Percentiles rank a stretch among this genome's conserved stretches.
phyloP scores from a whole-genome alignment of 2,888 invertebrate species.

The Philaethria dido region DNA sequence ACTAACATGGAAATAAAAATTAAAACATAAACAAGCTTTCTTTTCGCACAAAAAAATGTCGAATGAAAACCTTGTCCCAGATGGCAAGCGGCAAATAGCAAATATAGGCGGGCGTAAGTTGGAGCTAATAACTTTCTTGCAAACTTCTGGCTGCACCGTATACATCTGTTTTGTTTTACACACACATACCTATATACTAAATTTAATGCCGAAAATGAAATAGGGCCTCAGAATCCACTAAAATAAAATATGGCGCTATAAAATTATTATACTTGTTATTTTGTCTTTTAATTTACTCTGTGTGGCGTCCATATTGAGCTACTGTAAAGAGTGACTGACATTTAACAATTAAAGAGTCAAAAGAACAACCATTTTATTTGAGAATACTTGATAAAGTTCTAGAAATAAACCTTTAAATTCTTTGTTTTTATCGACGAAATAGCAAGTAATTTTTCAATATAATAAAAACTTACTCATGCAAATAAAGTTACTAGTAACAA shows the following conservation, averaged over 20 bases:
- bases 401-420: no score
- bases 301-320: no score
- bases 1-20: conserved; percentile 2
- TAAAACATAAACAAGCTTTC: conserved; percentile 31
- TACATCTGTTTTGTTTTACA: conserved; percentile 19
- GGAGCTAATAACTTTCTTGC: conserved; percentile 27
- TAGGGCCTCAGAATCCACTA: not conserved
- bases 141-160: conserved; percentile 26
- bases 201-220: conserved; percentile 4
- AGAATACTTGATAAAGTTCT: no score
- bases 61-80: conserved; percentile 25
- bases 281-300: not conserved
- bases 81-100: conserved; percentile 26
- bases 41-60: conserved; percentile 19
- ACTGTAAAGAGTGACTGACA: no score
- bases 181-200: not conserved
- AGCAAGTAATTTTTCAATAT: no score
- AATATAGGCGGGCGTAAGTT: conserved; percentile 28
- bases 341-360: no score
- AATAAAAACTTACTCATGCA: no score
- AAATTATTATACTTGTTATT: not conserved
- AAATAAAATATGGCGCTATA: not conserved
- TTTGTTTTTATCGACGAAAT: no score
- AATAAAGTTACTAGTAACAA: no score
- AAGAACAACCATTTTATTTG: no score